phyloP scores from a whole-genome alignment of 2,888 invertebrate genomes.

The Caenorhabditis doughertyi region DNA sequence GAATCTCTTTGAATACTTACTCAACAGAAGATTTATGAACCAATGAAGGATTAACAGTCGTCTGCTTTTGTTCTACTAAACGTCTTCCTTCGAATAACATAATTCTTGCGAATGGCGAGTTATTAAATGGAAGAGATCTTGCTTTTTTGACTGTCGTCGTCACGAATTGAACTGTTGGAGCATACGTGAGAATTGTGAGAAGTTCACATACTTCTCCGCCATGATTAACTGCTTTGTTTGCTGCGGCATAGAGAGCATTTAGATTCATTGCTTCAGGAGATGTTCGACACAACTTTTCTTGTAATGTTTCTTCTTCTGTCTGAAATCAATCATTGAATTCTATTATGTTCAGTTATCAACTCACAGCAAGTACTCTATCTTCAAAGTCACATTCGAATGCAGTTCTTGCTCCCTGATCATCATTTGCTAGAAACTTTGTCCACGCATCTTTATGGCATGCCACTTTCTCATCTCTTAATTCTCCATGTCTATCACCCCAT shows the following conservation, averaged over 20 bases:
- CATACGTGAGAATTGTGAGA: conserved; percentile 80
- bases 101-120: conserved; percentile 78
- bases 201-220: conserved; percentile 70
- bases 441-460: conserved; percentile 81
- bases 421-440: conserved; percentile 79
- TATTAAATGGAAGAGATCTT: conserved; percentile 73
- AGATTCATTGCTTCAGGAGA: conserved; percentile 71
- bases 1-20: conserved; percentile 39
- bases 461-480: conserved; percentile 80
- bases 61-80: conserved; percentile 79
- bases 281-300: conserved; percentile 66
- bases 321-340: conserved; percentile 44
- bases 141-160: conserved; percentile 81
- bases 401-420: conserved; percentile 75
- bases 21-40: conserved; percentile 69
- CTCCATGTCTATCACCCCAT: conserved; percentile 82
- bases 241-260: conserved; percentile 71
- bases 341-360: conserved; percentile 5
- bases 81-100: conserved; percentile 80
- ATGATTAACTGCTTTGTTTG: conserved; percentile 67
- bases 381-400: conserved; percentile 79
- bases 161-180: conserved; percentile 79
- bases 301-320: conserved; percentile 74
- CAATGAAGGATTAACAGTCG: conserved; percentile 75
- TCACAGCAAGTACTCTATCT: conserved; percentile 71